Conservation (phyloP, 2,888 invertebrate genomes). For the Sceliomorpha sp. region DNA sequence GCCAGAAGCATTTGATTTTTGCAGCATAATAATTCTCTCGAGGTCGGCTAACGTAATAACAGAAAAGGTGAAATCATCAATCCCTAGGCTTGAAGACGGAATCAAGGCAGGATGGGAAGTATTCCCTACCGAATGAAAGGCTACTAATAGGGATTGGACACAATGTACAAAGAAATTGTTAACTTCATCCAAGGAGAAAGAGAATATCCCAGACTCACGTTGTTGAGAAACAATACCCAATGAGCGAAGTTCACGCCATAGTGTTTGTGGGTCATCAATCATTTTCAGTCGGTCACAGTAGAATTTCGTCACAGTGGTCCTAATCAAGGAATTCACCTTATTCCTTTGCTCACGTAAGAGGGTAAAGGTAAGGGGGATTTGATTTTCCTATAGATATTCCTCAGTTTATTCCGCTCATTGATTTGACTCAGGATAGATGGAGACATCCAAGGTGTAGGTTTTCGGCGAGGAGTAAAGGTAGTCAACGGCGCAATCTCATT, state of each 20-base stretch:
- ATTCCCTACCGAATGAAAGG: neutral
- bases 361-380: neutral
- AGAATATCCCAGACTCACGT: no score
- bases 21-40: no score
- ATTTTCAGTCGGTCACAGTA: neutral
- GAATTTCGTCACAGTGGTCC: neutral
- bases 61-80: no score
- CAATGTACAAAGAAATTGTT: constrained; percentile 16
- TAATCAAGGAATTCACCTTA: neutral
- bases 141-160: neutral
- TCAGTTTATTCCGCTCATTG: constrained; percentile 9
- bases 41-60: no score
- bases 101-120: neutral
- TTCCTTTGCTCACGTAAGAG: neutral
- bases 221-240: constrained; percentile 12
- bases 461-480: neutral
- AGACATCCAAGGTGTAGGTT: constrained; percentile 15
- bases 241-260: constrained; percentile 9
- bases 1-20: no score
- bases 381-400: neutral
- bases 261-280: neutral
- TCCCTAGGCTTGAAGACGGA: no score
- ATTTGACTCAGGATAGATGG: neutral
- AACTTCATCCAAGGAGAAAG: constrained; percentile 2
- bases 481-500: constrained; percentile 6